Conservation (phyloP, 2,888 invertebrate species). For the Brassicogethes aeneus region DNA sequence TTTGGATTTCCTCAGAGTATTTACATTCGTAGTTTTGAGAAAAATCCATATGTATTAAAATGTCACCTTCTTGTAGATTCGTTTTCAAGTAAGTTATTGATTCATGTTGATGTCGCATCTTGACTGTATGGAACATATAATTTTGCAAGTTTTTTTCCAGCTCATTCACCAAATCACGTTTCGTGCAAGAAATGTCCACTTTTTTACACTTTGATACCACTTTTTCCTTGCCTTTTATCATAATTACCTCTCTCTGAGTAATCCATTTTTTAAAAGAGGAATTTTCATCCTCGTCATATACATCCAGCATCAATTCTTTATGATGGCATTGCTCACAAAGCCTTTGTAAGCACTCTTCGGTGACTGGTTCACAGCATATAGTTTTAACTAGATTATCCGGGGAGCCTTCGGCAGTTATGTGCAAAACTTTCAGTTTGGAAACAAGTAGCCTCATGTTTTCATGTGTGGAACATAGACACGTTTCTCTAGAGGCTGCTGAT, state of each 20-base stretch:
- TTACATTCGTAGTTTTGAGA: conserved; percentile 1
- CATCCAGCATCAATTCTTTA: not conserved
- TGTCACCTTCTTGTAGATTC: not conserved
- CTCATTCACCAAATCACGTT: not conserved
- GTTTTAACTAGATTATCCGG: not conserved
- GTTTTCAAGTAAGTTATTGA: not conserved
- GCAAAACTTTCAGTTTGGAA: not conserved
- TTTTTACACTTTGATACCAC: not conserved
- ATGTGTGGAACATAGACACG: not conserved
- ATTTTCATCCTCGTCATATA: not conserved
- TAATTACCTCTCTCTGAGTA: not conserved
- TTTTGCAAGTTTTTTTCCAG: not conserved
- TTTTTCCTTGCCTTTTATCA: not conserved
- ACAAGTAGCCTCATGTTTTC: not conserved
- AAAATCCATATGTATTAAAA: conserved; percentile 1
- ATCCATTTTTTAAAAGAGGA: not conserved
- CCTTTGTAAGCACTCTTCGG: not conserved
- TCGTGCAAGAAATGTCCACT: not conserved
- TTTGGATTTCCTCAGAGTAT: conserved; percentile 2
- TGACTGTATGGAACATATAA: not conserved
- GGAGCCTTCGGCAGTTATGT: not conserved
- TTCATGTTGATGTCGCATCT: not conserved
- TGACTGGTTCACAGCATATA: not conserved
- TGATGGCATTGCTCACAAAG: not conserved
- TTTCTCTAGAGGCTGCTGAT: not conserved